Evolutionary conservation across 2,888 invertebrate genomes (phyloP).

Genomic region (Julus scandinavius): DNA sequence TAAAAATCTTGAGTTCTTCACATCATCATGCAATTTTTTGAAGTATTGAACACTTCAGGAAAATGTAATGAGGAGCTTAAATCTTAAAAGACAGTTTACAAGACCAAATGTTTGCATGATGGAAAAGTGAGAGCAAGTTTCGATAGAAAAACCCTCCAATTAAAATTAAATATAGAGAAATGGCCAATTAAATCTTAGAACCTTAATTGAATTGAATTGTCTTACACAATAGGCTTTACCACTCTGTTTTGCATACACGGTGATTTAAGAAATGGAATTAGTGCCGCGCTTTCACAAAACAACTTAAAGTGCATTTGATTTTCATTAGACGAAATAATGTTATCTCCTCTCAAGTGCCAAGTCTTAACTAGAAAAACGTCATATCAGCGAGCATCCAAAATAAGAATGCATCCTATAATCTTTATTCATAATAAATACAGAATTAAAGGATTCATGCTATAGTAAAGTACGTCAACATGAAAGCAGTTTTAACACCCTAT

Average conservation of each 20-base stretch:
- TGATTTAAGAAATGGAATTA: not conserved
- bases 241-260: not conserved
- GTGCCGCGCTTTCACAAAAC: not conserved
- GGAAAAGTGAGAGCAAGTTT: not conserved
- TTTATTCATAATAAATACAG: conserved; percentile 28
- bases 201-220: conserved; percentile 45
- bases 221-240: not conserved
- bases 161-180: not conserved
- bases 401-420: not conserved
- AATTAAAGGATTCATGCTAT: not conserved
- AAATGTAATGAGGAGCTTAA: too few species aligned
- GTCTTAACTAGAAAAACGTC: not conserved
- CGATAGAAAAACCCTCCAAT: not conserved
- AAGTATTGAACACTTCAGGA: too few species aligned
- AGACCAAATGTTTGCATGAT: too few species aligned
- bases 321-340: not conserved
- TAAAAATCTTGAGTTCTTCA: too few species aligned
- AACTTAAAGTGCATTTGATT: not conserved
- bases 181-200: conserved; percentile 27
- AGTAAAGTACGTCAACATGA: not conserved
- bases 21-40: too few species aligned
- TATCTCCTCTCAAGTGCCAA: conserved; percentile 13
- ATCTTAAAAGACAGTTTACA: too few species aligned
- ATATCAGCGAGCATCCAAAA: not conserved
- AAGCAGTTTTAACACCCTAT: not conserved